Conservation (phyloP, 2,797 vertebrate genomes). For the Leuciscus waleckii region DNA sequence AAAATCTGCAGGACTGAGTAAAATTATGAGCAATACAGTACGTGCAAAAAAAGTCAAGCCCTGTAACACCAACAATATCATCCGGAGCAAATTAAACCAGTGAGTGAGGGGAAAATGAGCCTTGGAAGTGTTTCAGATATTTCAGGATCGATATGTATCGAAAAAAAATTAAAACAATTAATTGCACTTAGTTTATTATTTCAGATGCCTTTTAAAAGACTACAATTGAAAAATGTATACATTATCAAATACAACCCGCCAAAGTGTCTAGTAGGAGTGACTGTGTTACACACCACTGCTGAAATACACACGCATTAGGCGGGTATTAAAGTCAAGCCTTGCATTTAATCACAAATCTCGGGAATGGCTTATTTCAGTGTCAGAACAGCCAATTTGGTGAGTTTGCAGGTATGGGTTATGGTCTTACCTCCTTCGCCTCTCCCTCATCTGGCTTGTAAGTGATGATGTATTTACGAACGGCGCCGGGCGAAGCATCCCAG, state of each 20-base stretch:
- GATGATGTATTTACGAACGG: conserved; percentile 89
- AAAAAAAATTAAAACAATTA: background rate
- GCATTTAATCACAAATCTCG: background rate
- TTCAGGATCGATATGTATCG: background rate
- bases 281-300: too few relatives aligned
- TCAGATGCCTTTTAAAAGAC: background rate
- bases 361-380: background rate
- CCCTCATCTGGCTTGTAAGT: conserved; percentile 87
- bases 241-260: too few relatives aligned
- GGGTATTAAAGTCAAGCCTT: background rate
- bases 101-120: background rate
- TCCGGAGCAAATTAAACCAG: background rate
- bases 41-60: background rate
- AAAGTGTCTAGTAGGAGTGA: too few relatives aligned
- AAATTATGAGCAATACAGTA: background rate
- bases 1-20: background rate
- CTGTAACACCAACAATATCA: background rate
- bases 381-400: too few relatives aligned
- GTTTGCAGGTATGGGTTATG: background rate
- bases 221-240: too few relatives aligned
- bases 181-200: background rate
- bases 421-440: conserved; percentile 87
- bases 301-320: too few relatives aligned
- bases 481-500: conserved; percentile 92
- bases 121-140: background rate